Conservation (phyloP, 2,888 invertebrate genomes). For the Helleia helle region DNA sequence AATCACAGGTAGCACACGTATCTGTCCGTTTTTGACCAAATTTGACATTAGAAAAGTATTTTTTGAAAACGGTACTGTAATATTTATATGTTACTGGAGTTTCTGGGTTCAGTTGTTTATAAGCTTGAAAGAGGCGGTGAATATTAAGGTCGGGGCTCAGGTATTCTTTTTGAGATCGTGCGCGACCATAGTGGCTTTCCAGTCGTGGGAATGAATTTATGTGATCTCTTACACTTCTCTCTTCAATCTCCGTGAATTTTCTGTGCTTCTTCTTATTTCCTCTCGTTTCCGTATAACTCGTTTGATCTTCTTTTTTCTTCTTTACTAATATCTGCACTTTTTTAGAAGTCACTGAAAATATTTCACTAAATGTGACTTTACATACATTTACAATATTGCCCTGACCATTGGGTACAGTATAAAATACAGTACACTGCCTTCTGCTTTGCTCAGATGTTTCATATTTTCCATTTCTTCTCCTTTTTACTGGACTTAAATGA, state of each 20-base stretch:
- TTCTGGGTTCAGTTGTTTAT: constrained; percentile 1
- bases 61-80: background rate
- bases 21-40: background rate
- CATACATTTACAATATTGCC: constrained; percentile 5
- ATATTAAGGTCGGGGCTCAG: background rate
- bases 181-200: background rate
- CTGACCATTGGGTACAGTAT: constrained; percentile 6
- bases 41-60: too few relatives aligned
- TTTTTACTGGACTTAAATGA: background rate
- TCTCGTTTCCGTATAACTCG: constrained; percentile 2
- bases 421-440: constrained; percentile 5
- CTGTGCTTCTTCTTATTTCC: constrained; percentile 1
- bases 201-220: background rate
- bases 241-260: constrained; percentile 1
- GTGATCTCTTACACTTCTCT: background rate
- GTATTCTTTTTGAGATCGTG: constrained; percentile 5
- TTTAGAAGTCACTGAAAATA: background rate
- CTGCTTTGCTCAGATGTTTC: constrained; percentile 2
- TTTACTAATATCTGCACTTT: constrained; percentile 1
- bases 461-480: constrained; percentile 2
- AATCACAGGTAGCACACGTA: constrained; percentile 1
- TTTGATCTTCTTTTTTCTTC: constrained; percentile 6
- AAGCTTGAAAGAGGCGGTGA: constrained; percentile 1
- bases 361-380: background rate
- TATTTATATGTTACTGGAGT: background rate